These are phyloP conservation scores for Lanistes nyassanus DNA, from an alignment of 1,140 invertebrate species.

Conservation along the genomic window DNA sequence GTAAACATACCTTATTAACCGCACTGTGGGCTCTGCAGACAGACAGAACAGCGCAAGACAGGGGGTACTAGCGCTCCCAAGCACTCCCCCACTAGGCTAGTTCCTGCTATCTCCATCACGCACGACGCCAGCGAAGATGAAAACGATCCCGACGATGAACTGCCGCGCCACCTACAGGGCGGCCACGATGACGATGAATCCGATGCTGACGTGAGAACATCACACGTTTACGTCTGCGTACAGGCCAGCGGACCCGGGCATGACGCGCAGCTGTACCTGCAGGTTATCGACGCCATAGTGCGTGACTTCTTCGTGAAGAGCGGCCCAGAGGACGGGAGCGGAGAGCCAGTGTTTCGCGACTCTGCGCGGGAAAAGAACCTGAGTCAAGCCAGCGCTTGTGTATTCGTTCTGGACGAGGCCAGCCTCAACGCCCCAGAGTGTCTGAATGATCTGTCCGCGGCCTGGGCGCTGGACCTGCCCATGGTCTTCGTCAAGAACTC, in stretches of 20 bases:
- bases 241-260: neutral
- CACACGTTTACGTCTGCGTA: slow-evolving; percentile 7
- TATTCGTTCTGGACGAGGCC: slow-evolving; percentile 16
- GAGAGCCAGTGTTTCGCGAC: no score
- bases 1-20: no score
- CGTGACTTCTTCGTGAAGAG: slow-evolving; percentile 12
- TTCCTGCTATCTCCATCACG: slow-evolving; percentile 14
- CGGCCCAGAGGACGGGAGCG: neutral
- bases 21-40: no score
- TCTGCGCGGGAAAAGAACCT: neutral
- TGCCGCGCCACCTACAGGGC: neutral
- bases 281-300: slow-evolving; percentile 7
- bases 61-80: neutral
- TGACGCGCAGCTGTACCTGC: neutral
- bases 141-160: neutral
- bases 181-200: neutral
- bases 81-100: neutral
- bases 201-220: neutral
- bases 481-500: slow-evolving; percentile 27
- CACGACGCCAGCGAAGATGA: neutral
- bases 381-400: slow-evolving; percentile 2
- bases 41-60: neutral
- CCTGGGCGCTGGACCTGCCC: slow-evolving; percentile 29
- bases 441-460: slow-evolving; percentile 11
- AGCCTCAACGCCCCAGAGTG: slow-evolving; percentile 10